A percentile compares a stretch with the other conserved stretches of the same genome.
These are phyloP conservation scores for Zaprionus capensis DNA, from an alignment of 1,140 invertebrate genomes.

Conservation along the genomic window DNA sequence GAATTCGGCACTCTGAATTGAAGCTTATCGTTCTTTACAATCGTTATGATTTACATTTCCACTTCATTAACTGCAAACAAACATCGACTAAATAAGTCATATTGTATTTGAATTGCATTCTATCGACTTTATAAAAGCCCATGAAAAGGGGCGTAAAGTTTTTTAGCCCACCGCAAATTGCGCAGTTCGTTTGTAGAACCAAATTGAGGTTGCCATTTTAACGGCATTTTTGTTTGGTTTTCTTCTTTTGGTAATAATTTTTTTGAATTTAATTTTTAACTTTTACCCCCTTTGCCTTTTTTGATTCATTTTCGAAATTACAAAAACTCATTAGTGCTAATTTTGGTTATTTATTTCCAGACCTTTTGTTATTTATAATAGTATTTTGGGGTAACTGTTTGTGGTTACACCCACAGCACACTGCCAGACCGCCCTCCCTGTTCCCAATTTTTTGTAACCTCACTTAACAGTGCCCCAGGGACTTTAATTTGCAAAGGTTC, in stretches of 20 bases:
- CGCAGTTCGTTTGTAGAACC: slow-evolving; percentile 35
- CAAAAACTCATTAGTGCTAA: slow-evolving; percentile 67
- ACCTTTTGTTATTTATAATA: slow-evolving; percentile 58
- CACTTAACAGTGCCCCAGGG: background rate
- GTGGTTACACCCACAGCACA: slow-evolving; percentile 33
- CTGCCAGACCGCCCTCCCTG: background rate
- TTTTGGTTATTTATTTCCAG: slow-evolving; percentile 45
- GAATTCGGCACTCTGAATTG: background rate
- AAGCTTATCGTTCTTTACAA: background rate
- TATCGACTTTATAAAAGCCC: slow-evolving; percentile 11
- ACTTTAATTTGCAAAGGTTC: background rate
- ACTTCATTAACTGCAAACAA: slow-evolving; percentile 65
- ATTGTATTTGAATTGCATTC: slow-evolving; percentile 20
- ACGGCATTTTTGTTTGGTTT: slow-evolving; percentile 21
- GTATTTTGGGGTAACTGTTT: slow-evolving; percentile 1
- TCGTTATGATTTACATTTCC: slow-evolving; percentile 69
- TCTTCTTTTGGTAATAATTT: slow-evolving; percentile 17
- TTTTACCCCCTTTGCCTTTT: slow-evolving; percentile 40
- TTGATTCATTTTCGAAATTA: slow-evolving; percentile 47
- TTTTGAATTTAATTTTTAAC: slow-evolving; percentile 6
- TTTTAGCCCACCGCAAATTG: slow-evolving; percentile 50
- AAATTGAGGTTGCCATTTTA: slow-evolving; percentile 52
- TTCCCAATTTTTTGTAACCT: background rate
- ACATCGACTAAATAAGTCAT: slow-evolving; percentile 33
- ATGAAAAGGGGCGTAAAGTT: slow-evolving; percentile 51